These are phyloP conservation scores for Pyrgilauda ruficollis DNA, from an alignment of 2,113 vertebrate genomes.

Conservation along the genomic window DNA sequence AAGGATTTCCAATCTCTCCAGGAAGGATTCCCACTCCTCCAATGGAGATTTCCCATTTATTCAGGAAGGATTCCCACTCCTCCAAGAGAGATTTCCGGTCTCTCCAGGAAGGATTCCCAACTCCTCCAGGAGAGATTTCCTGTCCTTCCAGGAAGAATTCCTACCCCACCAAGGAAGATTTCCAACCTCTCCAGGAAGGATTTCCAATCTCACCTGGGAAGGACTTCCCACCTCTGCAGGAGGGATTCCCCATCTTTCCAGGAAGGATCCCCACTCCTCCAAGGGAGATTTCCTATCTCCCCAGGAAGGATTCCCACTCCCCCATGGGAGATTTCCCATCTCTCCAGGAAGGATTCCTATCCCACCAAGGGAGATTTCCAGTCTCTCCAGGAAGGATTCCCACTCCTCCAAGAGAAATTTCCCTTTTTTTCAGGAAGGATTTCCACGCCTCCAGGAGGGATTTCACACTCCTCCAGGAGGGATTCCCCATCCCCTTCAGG, in stretches of 20 bases:
- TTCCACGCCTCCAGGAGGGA: not conserved
- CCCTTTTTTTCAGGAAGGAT: no score
- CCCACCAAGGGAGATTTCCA: not conserved
- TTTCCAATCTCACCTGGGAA: no score
- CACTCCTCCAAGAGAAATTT: not conserved
- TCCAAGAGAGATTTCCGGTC: accelerated
- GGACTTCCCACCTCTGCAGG: no score
- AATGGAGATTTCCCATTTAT: accelerated
- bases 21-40: accelerated
- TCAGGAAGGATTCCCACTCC: no score
- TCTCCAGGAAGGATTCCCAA: no score
- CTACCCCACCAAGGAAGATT: no score
- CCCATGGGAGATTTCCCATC: accelerated
- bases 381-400: not conserved
- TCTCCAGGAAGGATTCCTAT: not conserved
- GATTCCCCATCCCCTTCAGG: not conserved
- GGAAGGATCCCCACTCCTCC: accelerated
- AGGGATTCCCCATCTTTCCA: not conserved
- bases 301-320: no score
- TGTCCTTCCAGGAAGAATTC: not conserved
- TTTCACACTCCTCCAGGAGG: not conserved
- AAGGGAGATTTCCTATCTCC: not conserved
- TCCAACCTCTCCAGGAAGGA: no score
- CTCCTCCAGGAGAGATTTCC: not conserved
- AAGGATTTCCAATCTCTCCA: not conserved